Conservation (phyloP, 2,888 invertebrate species). For the Aradus depressus region DNA sequence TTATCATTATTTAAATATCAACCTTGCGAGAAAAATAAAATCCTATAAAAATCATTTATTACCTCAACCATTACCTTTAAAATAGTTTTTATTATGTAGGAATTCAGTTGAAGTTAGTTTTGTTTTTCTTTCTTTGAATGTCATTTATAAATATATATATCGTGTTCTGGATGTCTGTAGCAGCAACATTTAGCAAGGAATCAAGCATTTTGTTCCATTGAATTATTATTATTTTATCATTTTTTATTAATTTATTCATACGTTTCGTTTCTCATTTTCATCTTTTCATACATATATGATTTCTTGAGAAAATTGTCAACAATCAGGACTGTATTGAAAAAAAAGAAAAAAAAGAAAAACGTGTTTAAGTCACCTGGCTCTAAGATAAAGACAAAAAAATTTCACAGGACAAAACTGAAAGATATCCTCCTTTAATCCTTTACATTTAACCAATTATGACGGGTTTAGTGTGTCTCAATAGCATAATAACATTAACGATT, state of each 20-base stretch:
- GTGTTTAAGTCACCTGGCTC: too few relatives aligned
- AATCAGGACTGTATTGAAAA: too few relatives aligned
- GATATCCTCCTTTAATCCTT: too few relatives aligned
- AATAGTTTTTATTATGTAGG: slow-evolving; percentile 22
- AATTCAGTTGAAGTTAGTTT: slow-evolving; percentile 21
- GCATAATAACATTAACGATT: too few relatives aligned
- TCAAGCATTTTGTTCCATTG: slow-evolving; percentile 24
- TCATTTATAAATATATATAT: slow-evolving; percentile 12
- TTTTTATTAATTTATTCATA: slow-evolving; percentile 13
- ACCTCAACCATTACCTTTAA: not conserved
- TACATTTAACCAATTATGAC: too few relatives aligned
- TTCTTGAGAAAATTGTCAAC: too few relatives aligned
- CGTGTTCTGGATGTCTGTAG: slow-evolving; percentile 27
- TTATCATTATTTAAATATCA: too few relatives aligned
- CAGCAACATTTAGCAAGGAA: slow-evolving; percentile 25
- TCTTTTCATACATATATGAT: too few relatives aligned
- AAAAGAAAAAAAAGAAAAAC: too few relatives aligned
- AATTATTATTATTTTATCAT: slow-evolving; percentile 13
- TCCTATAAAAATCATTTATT: slow-evolving; percentile 1
- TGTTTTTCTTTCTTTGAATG: slow-evolving; percentile 13
- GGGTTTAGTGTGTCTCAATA: too few relatives aligned
- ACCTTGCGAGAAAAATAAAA: slow-evolving; percentile 12
- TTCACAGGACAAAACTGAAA: too few relatives aligned
- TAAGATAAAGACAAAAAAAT: too few relatives aligned
- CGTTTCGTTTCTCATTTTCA: slow-evolving; percentile 15